Percentiles rank a stretch among this genome's conserved stretches.
These are phyloP conservation scores for Metopolophium dirhodum DNA, from an alignment of 1,140 invertebrate genomes.

Conservation along the genomic window DNA sequence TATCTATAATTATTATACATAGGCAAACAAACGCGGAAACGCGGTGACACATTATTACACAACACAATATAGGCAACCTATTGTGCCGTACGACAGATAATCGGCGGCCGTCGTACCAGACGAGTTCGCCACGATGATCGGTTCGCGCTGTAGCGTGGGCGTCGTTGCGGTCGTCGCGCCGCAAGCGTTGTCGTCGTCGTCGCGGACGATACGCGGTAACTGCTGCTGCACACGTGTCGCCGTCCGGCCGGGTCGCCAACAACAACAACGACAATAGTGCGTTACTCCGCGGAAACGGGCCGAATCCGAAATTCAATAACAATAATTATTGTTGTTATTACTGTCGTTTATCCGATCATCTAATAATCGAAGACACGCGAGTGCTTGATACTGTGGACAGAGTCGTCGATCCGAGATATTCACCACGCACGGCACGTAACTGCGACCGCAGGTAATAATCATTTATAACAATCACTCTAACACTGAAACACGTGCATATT, in stretches of 20 bases:
- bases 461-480: not conserved
- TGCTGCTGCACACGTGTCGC: not conserved
- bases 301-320: not conserved
- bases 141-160: not conserved
- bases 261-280: not conserved
- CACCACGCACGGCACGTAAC: too few species aligned
- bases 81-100: not conserved
- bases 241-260: not conserved
- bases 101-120: not conserved
- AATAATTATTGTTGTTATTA: not conserved
- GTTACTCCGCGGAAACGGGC: not conserved
- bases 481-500: not conserved
- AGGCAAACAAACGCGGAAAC: not conserved
- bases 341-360: not conserved
- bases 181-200: not conserved
- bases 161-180: not conserved
- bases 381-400: not conserved
- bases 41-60: not conserved
- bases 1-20: not conserved
- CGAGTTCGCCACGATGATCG: not conserved
- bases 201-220: not conserved
- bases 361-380: not conserved
- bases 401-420: not conserved
- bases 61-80: not conserved
- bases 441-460: not conserved